Base-by-base conservation (phyloP, 2,797 vertebrate species). In the Arnoldichthys spilopterus region DNA sequence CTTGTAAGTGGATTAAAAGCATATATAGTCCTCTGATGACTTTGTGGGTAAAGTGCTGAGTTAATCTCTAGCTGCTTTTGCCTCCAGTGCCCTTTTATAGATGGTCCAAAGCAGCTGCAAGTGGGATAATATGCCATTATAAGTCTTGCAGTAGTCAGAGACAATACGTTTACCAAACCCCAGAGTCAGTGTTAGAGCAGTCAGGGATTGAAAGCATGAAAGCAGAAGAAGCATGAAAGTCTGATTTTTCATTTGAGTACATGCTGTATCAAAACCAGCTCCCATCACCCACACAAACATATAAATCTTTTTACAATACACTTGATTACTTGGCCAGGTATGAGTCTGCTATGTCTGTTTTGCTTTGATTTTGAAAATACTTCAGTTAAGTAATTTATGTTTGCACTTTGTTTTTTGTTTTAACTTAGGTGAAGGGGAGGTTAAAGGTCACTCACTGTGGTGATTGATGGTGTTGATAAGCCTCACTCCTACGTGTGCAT, bases 381-480 rank as follows among this genome's bases (percentile, higher is more conserved):
- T 51, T 62, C n/a, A n/a, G 12, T 47, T 47, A 47, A 40, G 37
- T 11, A 40, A 40, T 8, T 40, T 43, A 43, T 43, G 3, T 6
- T 4, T 43, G 40, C n/a, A n/a, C n/a, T n/a, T n/a, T n/a, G n/a
- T 16, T 18, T n/a, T 40, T 47, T 64, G 28, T 30, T 11, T 51
- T 9, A 30, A 32, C 30, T 12, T 1, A 69, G 45, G 51, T 47
- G 51, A 59, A 53, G 49, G 24, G 15, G 61, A 67, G 28, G 47
- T 49, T 22, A 68, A 54, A 54, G 40, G 20, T 37, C 28, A 84
- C 97, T 95, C 77, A 99, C 98, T 96, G 13, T 99, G 96, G 86
- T 99, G 93, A 88, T 99, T 99, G 93, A 99, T 99, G 90, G 96
- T 98, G 94, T 99, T 99, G 93, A 99, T 99, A 80, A 99, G 89